phyloP scores from a whole-genome alignment of 2,113 vertebrate genomes.

The Lutjanus erythropterus region DNA sequence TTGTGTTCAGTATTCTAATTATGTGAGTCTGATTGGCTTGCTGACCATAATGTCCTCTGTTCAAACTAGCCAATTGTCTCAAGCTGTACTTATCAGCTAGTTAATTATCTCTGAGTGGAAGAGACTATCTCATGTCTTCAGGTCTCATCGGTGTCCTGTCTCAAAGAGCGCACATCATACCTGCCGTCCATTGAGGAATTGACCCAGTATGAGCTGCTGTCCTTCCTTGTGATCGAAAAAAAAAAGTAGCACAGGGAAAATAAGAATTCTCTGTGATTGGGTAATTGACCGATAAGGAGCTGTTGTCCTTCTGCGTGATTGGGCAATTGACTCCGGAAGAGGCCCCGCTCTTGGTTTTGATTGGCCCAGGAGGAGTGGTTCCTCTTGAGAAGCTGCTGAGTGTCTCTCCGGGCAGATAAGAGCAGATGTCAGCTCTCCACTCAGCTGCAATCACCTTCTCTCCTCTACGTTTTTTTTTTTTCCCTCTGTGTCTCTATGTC shows the following conservation, averaged over 20 bases:
- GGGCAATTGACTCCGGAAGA: conserved; percentile 63
- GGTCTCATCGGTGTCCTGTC: background rate
- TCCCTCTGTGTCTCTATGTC: background rate
- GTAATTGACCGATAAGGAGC: conserved; percentile 62
- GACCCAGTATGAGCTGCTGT: background rate
- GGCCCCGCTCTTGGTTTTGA: conserved; percentile 34
- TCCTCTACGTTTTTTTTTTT: background rate
- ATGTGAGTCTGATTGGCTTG: background rate
- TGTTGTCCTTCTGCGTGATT: conserved; percentile 72
- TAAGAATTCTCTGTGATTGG: conserved; percentile 39
- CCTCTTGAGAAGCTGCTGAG: conserved; percentile 48
- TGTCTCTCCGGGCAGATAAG: conserved; percentile 54
- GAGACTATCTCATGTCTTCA: background rate
- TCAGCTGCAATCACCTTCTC: conserved; percentile 47
- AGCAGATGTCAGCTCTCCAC: conserved; percentile 47
- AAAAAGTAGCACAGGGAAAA: conserved; percentile 5
- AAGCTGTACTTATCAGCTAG: background rate
- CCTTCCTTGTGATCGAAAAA: conserved; percentile 12
- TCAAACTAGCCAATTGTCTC: background rate
- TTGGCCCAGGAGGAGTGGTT: conserved; percentile 42
- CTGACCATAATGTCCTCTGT: background rate
- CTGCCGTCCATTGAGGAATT: background rate
- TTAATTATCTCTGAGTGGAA: background rate
- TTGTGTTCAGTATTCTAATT: background rate
- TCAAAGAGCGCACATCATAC: background rate